Base-by-base conservation (phyloP, 1,140 invertebrate genomes). In the Drosophila arizonae region DNA sequence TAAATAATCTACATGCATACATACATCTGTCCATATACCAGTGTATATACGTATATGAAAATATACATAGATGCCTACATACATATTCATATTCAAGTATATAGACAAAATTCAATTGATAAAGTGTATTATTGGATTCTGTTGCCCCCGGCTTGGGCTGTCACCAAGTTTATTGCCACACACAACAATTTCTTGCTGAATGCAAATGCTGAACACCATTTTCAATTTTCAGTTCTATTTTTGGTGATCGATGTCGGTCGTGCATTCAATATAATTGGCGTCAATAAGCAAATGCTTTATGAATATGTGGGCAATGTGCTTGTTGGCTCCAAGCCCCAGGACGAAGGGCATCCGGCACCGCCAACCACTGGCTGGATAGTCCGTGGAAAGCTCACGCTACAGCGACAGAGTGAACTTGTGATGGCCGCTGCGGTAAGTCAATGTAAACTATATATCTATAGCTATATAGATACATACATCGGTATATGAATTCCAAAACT, bases 351-450 rank as follows among this genome's bases (percentile, higher is more conserved):
- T 45, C 70, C 79, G 10, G 64, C 90, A 41, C 81, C 90, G 13
- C 90, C 91, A 30, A 84, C 90, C 36, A 81, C 91, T 6, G 91
- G 90, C 51, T 92, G 91, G 91, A 91, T 88, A 54, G 90, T 92
- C 15, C 76, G 90, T 8, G 91, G 91, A 6, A 92, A 91, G 60
- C 72, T 92, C 11, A 92, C 90, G 13, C 62, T 92, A 11, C 91
- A 92, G 65, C 68, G 90, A 0, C 90, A 87, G 43, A 90, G 63
- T 21, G 78, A 86, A 24, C 55, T 90, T 10, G 69, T 76, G 43
- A 61, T 92, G 70, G 91, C 90, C 33, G 91, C 90, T 13, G 90
- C 91, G 81, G 91, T 92, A 26, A 90, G 90, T 79, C 1, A 17
- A 41, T 17, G 30, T 21, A 4, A 1, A 41, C 11, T 11, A n/a